Evolutionary conservation across 30 jellyfish, hydroid and myxozoan species (phyloP).

Genomic region (Sanderia malayensis): DNA sequence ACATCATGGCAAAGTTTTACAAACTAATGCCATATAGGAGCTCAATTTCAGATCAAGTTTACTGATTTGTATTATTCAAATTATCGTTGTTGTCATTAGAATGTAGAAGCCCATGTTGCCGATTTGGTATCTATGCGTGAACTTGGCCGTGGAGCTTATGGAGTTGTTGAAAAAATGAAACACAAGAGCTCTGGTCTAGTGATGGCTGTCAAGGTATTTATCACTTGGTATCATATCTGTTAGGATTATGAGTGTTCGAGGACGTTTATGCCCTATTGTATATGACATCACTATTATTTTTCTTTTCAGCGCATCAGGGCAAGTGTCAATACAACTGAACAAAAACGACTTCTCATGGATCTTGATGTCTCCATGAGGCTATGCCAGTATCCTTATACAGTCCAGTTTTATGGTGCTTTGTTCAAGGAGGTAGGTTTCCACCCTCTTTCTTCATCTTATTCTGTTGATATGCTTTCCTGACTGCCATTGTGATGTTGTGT

Average conservation of each 20-base stretch:
- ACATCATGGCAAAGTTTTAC: too few relatives aligned
- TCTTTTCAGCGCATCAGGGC: constrained; percentile 82
- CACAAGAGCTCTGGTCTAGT: constrained; percentile 64
- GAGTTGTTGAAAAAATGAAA: constrained; percentile 89
- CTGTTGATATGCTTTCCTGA: too few relatives aligned
- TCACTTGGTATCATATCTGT: too few relatives aligned
- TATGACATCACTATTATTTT: too few relatives aligned
- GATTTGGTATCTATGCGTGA: constrained; percentile 74
- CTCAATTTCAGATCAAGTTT: too few relatives aligned
- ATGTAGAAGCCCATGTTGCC: constrained; percentile 61
- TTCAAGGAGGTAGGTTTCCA: constrained; percentile 87
- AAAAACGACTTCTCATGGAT: constrained; percentile 89
- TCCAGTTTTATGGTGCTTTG: constrained; percentile 95
- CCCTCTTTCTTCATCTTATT: too few relatives aligned
- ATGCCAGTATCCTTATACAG: constrained; percentile 82
- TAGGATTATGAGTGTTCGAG: too few relatives aligned
- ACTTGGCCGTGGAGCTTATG: constrained; percentile 98
- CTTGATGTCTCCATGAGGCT: constrained; percentile 87
- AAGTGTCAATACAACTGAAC: constrained; percentile 82
- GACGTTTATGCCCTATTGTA: too few relatives aligned
- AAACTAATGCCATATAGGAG: too few relatives aligned
- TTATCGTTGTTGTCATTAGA: constrained; percentile 53
- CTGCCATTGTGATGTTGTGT: too few relatives aligned
- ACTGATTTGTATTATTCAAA: not conserved
- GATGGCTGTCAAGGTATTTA: constrained; percentile 98